Percentiles rank a stretch among this genome's conserved stretches.
phyloP scores from a whole-genome alignment of 2,113 vertebrate species.

The Synodontis membranacea region DNA sequence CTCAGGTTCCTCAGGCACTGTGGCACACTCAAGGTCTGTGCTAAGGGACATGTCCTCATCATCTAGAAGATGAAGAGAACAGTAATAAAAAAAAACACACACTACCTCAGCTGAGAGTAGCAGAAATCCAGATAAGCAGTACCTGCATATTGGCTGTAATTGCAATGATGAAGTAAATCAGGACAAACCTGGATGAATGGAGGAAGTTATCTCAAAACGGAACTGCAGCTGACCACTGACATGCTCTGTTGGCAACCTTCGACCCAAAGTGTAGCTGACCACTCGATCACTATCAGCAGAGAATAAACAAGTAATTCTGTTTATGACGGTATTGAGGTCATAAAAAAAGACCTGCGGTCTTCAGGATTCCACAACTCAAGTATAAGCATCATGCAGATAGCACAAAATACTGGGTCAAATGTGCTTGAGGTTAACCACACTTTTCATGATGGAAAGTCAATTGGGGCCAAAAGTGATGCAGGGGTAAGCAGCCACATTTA shows the following conservation, averaged over 20 bases:
- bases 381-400: background rate
- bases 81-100: background rate
- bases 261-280: conserved; percentile 86
- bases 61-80: conserved; percentile 66
- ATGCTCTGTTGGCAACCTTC: conserved; percentile 86
- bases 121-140: background rate
- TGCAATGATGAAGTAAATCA: background rate
- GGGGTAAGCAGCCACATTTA: background rate
- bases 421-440: background rate
- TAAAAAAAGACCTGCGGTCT: background rate
- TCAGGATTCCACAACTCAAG: background rate
- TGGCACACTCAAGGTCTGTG: conserved; percentile 68
- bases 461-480: background rate
- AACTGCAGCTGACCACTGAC: conserved; percentile 91
- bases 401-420: background rate
- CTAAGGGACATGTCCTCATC: conserved; percentile 84
- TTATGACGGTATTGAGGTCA: background rate
- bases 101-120: background rate
- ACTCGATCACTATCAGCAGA: conserved; percentile 77
- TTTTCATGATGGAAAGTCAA: background rate
- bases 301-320: background rate
- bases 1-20: conserved; percentile 67
- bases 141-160: too few relatives aligned
- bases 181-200: conserved; percentile 82
- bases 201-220: conserved; percentile 89